Percentiles rank a stretch among this genome's conserved stretches.
These are phyloP conservation scores for Agapornis canus DNA, from an alignment of 2,797 vertebrate genomes.

Conservation along the genomic window DNA sequence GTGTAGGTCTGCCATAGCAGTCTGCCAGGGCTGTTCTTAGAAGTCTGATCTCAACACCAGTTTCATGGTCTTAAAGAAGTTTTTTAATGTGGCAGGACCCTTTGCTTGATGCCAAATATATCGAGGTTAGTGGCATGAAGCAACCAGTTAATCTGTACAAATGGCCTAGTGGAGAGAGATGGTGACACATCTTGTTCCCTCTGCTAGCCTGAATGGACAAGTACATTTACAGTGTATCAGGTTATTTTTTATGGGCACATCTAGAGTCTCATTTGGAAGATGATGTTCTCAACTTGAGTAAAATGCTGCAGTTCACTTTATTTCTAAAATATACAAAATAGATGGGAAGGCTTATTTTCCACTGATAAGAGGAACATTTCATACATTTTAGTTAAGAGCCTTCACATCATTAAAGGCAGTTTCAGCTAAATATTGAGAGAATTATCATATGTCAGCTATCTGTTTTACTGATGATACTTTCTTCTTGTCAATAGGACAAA, in stretches of 20 bases:
- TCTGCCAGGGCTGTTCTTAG: not conserved
- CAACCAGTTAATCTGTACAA: not conserved
- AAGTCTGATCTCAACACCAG: not conserved
- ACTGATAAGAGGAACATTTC: not conserved
- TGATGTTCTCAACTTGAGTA: not conserved
- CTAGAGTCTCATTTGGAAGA: not conserved
- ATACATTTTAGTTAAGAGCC: not conserved
- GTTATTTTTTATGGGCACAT: not conserved
- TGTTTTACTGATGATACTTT: not conserved
- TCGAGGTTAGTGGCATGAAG: not conserved
- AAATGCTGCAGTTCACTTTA: not conserved
- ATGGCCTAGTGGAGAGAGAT: not conserved
- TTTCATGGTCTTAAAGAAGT: not conserved
- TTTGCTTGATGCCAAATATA: not conserved
- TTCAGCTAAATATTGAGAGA: not conserved
- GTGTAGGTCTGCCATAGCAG: not conserved
- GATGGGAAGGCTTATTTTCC: not conserved
- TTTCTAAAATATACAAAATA: not conserved
- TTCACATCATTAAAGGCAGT: not conserved
- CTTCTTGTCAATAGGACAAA: constrained; percentile 62
- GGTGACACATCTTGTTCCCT: not conserved
- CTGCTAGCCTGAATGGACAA: not conserved
- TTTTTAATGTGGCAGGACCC: not conserved
- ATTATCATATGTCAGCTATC: not conserved
- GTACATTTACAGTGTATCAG: not conserved